Evolutionary conservation across 2,797 vertebrate species (phyloP), one percentile per base, ranked within the genome.

Genomic region (Rhinophrynus dorsalis): DNA sequence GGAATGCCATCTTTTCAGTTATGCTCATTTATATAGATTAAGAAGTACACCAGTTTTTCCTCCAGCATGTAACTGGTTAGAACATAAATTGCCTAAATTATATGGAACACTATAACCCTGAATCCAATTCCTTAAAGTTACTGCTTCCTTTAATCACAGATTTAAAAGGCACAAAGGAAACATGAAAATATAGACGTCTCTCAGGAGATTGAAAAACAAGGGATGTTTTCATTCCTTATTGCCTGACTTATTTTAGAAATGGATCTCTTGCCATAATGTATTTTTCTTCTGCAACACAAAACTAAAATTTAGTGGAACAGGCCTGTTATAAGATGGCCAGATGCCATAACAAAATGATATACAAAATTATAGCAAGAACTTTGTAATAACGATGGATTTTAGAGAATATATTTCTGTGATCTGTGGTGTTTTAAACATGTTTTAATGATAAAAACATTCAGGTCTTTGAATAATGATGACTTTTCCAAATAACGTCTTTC

Each of bases 261-360:
- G 51, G 20, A 13, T 61, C 58, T 75, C 18, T 40, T 59, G 38
- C 58, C 58, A 77, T 57, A 61, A 75, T 75, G 55, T 62, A 74
- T 24, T 77, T 55, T 68, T 74, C 69, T 44, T 58, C 64, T 67
- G 2, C 29, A 60, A n/a, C 23, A 20, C 11, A 54, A 51, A 62
- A 62, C 45, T 45, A 57, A n/a, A 52, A 69, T 52, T 44, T 10
- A 54, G 8, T 8, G 21, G 37, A 8, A 33, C 47, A 47, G n/a
- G 48, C 20, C 57, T 69, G 37, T 69, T 61, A 62, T 54, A 47
- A 10, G 11, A 33, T 69, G 67, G 56, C 67, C 27, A 6, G 11
- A 26, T 17, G 58, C 56, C 67, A 69, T 20, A 13, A 27, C 27
- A 37, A 52, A n/a, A n/a, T n/a, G n/a, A n/a, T n/a, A n/a, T n/a